Evolutionary conservation across 2,797 vertebrate species (phyloP).

Genomic region (Choloepus didactylus): DNA sequence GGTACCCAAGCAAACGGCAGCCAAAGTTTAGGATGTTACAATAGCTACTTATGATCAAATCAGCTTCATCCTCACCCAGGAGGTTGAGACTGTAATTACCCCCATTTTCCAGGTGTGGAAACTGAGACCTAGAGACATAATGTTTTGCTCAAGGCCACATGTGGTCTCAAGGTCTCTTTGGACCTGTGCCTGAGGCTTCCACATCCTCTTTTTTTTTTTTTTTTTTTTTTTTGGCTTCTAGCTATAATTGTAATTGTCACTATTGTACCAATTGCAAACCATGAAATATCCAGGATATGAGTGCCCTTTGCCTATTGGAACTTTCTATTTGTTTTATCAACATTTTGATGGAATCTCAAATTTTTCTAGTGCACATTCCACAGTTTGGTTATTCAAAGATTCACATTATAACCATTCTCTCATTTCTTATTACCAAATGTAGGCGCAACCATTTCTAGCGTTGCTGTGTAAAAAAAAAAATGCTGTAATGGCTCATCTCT

Average conservation of each 20-base stretch:
- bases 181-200: not conserved
- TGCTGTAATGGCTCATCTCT: not conserved
- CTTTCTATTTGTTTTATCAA: not conserved
- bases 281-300: not conserved
- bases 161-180: too few relatives aligned
- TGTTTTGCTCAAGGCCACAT: too few relatives aligned
- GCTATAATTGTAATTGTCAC: not conserved
- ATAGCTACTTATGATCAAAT: not conserved
- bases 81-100: not conserved
- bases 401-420: not conserved
- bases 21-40: not conserved
- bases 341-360: not conserved
- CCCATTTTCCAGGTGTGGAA: not conserved
- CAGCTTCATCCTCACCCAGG: not conserved
- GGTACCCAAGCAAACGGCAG: not conserved
- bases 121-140: not conserved
- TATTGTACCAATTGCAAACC: not conserved
- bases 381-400: not conserved
- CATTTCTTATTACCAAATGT: not conserved
- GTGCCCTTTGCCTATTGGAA: not conserved
- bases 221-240: too few relatives aligned
- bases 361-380: not conserved
- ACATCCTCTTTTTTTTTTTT: too few relatives aligned
- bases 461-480: not conserved
- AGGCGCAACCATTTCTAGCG: conserved; percentile 31